Percentiles rank a stretch among this genome's conserved stretches.
phyloP scores from a whole-genome alignment of 1,140 invertebrate genomes.

The Idris sp. region DNA sequence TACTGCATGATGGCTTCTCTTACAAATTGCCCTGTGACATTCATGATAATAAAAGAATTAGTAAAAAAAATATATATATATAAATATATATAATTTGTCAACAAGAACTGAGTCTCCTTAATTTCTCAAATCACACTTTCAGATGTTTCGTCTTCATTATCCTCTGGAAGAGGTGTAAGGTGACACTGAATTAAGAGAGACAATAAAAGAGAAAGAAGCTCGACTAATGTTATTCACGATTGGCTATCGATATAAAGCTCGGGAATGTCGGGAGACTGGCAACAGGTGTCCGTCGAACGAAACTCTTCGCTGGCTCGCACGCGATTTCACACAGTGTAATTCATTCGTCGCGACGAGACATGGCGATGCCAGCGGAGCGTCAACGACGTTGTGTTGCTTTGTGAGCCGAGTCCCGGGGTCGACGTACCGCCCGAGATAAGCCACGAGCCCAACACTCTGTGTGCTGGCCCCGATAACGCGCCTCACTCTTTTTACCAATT shows the following conservation, averaged over 20 bases:
- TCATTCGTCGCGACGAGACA: slow-evolving; percentile 47
- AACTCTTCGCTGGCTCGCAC: slow-evolving; percentile 45
- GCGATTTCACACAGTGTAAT: slow-evolving; percentile 52
- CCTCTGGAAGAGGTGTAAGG: no score
- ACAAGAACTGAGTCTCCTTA: no score
- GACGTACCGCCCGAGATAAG: no score
- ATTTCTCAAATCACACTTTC: no score
- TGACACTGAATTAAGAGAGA: slow-evolving; percentile 47
- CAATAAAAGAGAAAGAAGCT: slow-evolving; percentile 8
- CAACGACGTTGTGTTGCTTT: slow-evolving; percentile 44
- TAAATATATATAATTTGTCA: no score
- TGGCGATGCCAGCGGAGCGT: slow-evolving; percentile 19
- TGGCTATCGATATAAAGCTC: slow-evolving; percentile 57
- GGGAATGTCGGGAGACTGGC: slow-evolving; percentile 53
- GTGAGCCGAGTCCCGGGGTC: slow-evolving; percentile 29
- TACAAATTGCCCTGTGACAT: no score
- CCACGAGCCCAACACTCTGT: no score
- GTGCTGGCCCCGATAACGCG: slow-evolving; percentile 45
- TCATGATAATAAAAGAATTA: no score
- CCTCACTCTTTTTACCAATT: slow-evolving; percentile 37
- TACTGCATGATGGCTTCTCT: no score
- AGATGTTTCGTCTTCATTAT: no score
- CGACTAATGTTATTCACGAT: slow-evolving; percentile 57
- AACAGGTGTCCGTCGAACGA: slow-evolving; percentile 57
- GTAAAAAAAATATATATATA: no score